Base-by-base conservation (phyloP, 2,797 vertebrate genomes). In the Chaunax sp. region DNA sequence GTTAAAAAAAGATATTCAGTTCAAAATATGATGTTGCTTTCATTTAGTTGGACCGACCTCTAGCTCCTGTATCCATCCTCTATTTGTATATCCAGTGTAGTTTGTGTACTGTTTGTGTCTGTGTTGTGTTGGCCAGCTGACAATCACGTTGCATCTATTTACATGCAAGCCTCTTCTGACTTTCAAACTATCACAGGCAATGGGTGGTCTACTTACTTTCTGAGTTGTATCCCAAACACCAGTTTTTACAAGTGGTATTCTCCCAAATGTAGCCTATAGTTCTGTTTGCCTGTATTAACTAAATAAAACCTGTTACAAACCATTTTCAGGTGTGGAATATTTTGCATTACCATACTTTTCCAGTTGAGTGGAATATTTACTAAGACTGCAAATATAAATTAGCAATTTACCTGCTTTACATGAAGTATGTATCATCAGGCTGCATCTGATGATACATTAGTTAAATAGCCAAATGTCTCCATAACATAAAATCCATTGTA, bases 181-280 rank as follows among this genome's bases (percentile, higher is more conserved):
- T 57, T 23, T 40, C 38, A 51, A 64, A 69, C 26, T 25, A 44
- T 41, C 53, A 64, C 40, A 49, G 26, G 35, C 75, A 47, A 53
- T 33, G 26, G 45, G 35, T 28, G 58, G 52, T 66, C 63, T 86
- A 44, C 65, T 83, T 75, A 64, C 38, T 51, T 43, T 40, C 49
- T 13, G 40, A 57, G 46, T 46, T 68, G 41, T 20, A 64, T 6
- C 15, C 8, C 23, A 22, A 6, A 49, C 20, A 18, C 23, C 49
- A 66, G 11, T 69, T 78, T 78, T 66, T 43, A 51, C 25, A 30
- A 19, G 22, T 8, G 28, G 2, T 47, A 22, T 49, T 71, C 40
- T 59, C 22, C 56, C 12, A 60, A 51, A 55, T 7, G 3, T n/a
- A n/a, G n/a, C n/a, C n/a, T n/a, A n/a, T n/a, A 19, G 26, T 20